Percentiles rank a stretch among this genome's conserved stretches.
Evolutionary conservation across 2,113 vertebrate species (phyloP).

Genomic region (Cardinalis cardinalis): DNA sequence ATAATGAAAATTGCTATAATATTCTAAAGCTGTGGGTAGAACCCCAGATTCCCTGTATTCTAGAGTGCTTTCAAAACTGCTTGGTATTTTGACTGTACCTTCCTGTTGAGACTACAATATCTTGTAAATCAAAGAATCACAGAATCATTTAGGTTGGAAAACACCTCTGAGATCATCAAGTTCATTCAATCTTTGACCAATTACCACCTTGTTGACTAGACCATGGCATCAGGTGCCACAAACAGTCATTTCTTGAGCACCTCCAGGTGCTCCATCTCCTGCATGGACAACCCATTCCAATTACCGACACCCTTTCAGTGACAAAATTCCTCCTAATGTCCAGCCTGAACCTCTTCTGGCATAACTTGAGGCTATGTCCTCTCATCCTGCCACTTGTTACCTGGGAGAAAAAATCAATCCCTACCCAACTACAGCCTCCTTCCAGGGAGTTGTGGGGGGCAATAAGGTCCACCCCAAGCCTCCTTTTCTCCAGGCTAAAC

Average conservation of each 20-base stretch:
- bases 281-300: neutral
- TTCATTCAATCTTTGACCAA: neutral
- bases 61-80: neutral
- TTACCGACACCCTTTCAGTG: neutral
- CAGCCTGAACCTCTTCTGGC: neutral
- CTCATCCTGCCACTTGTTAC: neutral
- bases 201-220: neutral
- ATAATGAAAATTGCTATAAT: neutral
- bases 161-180: neutral
- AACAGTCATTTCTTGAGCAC: neutral
- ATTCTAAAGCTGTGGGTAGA: neutral
- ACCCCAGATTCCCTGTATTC: neutral
- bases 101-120: neutral
- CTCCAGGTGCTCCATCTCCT: neutral
- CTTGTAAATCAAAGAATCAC: neutral
- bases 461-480: neutral
- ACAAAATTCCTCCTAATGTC: neutral
- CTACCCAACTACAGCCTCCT: neutral
- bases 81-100: neutral
- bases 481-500: neutral
- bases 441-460: neutral
- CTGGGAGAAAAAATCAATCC: neutral
- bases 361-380: neutral
- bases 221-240: neutral
- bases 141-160: neutral